Percentiles rank a stretch among this genome's conserved stretches.
Evolutionary conservation across 1,140 invertebrate genomes (phyloP).

Genomic region (Danaus melanippus): DNA sequence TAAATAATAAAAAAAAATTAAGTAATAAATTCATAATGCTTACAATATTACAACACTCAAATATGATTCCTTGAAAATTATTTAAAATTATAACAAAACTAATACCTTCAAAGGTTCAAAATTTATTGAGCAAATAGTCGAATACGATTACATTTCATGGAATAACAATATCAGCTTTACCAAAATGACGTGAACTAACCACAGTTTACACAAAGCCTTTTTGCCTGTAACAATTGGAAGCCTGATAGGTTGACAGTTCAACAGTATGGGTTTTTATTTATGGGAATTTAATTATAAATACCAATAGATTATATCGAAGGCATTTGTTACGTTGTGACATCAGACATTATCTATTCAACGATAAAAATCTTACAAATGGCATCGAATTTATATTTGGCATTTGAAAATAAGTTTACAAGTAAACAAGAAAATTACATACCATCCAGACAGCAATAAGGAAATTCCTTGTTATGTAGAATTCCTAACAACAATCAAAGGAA

Average conservation of each 20-base stretch:
- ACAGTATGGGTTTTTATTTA: too few species aligned
- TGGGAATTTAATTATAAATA: too few species aligned
- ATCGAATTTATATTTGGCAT: background rate
- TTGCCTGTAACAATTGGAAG: slow-evolving; percentile 10
- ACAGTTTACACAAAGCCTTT: slow-evolving; percentile 43
- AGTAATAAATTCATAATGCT: too few species aligned
- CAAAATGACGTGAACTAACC: slow-evolving; percentile 41
- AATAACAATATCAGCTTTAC: slow-evolving; percentile 31
- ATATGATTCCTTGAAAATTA: slow-evolving; percentile 1
- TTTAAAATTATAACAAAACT: background rate
- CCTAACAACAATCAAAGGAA: slow-evolving; percentile 20
- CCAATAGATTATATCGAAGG: too few species aligned
- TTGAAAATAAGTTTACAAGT: slow-evolving; percentile 6
- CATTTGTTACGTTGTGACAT: too few species aligned
- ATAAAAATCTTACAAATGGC: too few species aligned
- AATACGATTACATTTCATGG: slow-evolving; percentile 21
- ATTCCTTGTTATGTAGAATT: slow-evolving; percentile 10
- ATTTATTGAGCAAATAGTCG: background rate
- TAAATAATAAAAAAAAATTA: too few species aligned
- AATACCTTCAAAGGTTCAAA: background rate
- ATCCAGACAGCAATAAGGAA: slow-evolving; percentile 10
- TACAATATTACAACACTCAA: slow-evolving; percentile 5
- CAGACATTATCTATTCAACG: too few species aligned
- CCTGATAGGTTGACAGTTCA: too few species aligned
- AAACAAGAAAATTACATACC: slow-evolving; percentile 9